Conservation (phyloP, 2,888 invertebrate genomes). For the Hypena proboscidalis region DNA sequence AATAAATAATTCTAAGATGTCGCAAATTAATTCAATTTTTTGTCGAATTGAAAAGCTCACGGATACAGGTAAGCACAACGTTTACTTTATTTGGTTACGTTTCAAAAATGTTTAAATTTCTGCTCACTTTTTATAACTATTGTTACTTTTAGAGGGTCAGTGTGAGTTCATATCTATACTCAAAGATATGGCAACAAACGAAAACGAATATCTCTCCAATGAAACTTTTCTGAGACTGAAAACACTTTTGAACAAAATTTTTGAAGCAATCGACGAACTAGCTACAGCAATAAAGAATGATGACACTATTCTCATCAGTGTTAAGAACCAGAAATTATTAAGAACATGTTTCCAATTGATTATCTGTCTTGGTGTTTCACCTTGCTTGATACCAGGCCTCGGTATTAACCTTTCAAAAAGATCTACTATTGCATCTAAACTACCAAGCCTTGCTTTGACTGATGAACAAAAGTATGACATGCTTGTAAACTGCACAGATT, state of each 20-base stretch:
- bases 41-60: constrained; percentile 8
- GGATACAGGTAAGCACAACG: constrained; percentile 2
- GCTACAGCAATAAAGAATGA: constrained; percentile 56
- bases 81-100: not conserved
- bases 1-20: constrained; percentile 2
- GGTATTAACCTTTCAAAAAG: constrained; percentile 82
- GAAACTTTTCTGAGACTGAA: constrained; percentile 54
- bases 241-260: constrained; percentile 72
- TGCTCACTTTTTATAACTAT: constrained; percentile 1
- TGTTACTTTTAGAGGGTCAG: constrained; percentile 56
- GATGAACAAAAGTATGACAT: constrained; percentile 82
- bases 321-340: constrained; percentile 87
- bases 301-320: constrained; percentile 83
- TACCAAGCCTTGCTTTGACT: constrained; percentile 62
- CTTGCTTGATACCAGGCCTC: constrained; percentile 87
- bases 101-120: not conserved
- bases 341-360: constrained; percentile 87
- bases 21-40: constrained; percentile 9
- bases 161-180: constrained; percentile 50
- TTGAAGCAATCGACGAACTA: constrained; percentile 72
- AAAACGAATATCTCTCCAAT: constrained; percentile 21
- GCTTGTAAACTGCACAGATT: constrained; percentile 77
- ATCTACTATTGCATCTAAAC: constrained; percentile 60
- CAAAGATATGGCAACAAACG: constrained; percentile 25
- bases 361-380: constrained; percentile 87